phyloP scores from a whole-genome alignment of 2,113 vertebrate species.

The Procavia capensis region DNA sequence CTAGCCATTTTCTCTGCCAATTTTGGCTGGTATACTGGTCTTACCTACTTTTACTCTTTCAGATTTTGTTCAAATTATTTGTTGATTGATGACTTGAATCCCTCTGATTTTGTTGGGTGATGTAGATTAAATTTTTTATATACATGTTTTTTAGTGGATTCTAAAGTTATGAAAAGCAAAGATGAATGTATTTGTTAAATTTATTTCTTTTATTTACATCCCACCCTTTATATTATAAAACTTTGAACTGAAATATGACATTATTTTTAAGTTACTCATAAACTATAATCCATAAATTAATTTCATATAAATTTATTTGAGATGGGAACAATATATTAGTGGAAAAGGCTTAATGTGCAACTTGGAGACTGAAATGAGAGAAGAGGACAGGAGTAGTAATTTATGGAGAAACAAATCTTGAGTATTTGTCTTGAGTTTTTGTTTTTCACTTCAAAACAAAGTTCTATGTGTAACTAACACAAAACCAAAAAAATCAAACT shows the following conservation, averaged over 20 bases:
- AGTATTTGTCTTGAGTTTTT: neutral
- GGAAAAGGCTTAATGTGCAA: neutral
- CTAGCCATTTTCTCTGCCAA: neutral
- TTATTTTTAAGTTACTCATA: neutral
- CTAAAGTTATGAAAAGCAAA: neutral
- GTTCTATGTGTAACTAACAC: neutral
- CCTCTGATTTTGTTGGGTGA: neutral
- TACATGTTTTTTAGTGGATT: neutral
- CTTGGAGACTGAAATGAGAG: conserved; percentile 3
- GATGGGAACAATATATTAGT: neutral
- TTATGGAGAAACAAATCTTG: neutral
- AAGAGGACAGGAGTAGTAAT: neutral
- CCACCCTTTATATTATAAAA: neutral
- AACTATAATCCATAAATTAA: conserved; percentile 19
- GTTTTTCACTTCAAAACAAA: neutral
- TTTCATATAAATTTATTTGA: neutral
- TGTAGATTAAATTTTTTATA: neutral
- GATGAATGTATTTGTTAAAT: neutral
- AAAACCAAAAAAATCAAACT: too few relatives aligned
- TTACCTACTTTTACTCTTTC: neutral
- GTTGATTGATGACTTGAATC: neutral
- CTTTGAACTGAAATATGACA: neutral
- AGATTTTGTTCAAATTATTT: conserved; percentile 2
- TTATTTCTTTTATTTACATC: neutral
- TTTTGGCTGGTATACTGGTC: neutral